Percentiles rank a stretch among this genome's conserved stretches.
phyloP scores from a whole-genome alignment of 2,113 vertebrate genomes.

The Brachionichthys hirsutus region DNA sequence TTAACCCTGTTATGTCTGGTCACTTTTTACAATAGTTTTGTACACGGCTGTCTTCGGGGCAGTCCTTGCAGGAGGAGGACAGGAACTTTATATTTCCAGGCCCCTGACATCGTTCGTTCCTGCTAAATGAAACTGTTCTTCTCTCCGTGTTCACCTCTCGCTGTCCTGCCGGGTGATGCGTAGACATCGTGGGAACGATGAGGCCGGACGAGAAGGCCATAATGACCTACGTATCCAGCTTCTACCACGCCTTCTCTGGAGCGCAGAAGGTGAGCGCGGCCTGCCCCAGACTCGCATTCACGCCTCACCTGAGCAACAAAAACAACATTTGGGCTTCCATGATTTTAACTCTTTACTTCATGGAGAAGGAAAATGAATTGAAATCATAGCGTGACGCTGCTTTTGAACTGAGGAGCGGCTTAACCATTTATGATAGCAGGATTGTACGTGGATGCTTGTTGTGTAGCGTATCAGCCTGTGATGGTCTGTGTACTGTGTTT shows the following conservation, averaged over 20 bases:
- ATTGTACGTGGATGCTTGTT: background rate
- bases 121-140: no score
- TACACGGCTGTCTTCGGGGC: no score
- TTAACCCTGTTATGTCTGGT: conserved; percentile 8
- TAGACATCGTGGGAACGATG: conserved; percentile 99
- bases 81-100: no score
- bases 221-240: conserved; percentile 99
- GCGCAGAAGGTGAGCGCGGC: conserved; percentile 96
- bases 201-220: conserved; percentile 99
- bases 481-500: conserved; percentile 44
- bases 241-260: conserved; percentile 99
- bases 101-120: no score
- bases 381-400: no score
- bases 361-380: no score
- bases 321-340: conserved; percentile 25
- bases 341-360: background rate
- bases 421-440: background rate
- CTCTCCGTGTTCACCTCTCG: conserved; percentile 9
- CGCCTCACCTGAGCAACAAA: conserved; percentile 3
- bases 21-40: no score
- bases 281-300: conserved; percentile 54
- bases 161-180: conserved; percentile 61
- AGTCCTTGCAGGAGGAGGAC: no score
- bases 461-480: background rate
- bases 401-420: no score